Evolutionary conservation across 2,113 vertebrate species (phyloP).

Genomic region (Gallinago undulata): DNA sequence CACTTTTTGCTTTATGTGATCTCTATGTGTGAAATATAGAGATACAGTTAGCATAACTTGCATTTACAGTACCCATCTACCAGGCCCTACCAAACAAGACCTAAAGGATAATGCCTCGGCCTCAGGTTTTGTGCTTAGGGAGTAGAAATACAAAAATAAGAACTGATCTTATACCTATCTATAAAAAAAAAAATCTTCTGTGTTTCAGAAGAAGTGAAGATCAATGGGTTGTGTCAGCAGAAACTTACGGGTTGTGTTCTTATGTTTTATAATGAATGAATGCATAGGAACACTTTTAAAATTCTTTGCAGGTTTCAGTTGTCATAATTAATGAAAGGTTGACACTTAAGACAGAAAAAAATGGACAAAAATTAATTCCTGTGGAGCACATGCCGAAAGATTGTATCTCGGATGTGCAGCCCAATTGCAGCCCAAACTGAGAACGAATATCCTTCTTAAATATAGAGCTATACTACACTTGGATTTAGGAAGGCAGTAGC

Average conservation of each 20-base stretch:
- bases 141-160: not conserved
- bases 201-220: not conserved
- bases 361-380: not conserved
- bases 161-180: not conserved
- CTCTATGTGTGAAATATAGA: not conserved
- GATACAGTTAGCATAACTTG: not conserved
- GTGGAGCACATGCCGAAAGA: not conserved
- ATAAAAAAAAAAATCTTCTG: too few relatives aligned
- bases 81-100: not conserved
- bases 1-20: not conserved
- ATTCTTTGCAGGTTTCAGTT: not conserved
- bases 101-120: not conserved
- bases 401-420: not conserved
- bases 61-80: not conserved
- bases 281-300: not conserved
- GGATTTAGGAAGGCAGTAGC: not conserved
- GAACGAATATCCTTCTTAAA: not conserved
- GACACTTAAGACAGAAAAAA: not conserved
- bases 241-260: not conserved
- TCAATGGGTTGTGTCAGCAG: not conserved
- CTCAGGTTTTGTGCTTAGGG: not conserved
- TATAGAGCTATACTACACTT: not conserved
- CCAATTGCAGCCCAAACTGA: not conserved
- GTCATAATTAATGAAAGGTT: not conserved
- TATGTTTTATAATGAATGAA: not conserved